Conservation (phyloP, 2,888 invertebrate species). For the Brenthis daphne region DNA sequence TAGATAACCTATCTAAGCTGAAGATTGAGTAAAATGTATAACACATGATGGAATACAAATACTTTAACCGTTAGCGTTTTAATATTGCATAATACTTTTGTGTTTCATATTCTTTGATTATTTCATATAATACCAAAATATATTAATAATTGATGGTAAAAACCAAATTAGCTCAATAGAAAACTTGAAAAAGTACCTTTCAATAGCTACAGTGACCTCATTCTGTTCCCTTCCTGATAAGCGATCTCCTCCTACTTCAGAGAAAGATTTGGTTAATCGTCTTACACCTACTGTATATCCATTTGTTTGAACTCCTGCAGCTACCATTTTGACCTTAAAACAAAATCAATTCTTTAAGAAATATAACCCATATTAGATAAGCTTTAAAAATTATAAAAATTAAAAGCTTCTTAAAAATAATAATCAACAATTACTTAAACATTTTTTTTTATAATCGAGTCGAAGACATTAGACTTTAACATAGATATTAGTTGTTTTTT, state of each 20-base stretch:
- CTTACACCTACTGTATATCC: conserved; percentile 84
- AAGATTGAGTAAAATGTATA: too few relatives aligned
- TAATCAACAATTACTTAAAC: too few relatives aligned
- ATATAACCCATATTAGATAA: background rate
- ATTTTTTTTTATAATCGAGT: too few relatives aligned
- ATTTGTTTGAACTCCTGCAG: conserved; percentile 95
- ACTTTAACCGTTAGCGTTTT: too few relatives aligned
- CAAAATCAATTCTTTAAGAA: background rate
- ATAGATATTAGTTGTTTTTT: too few relatives aligned
- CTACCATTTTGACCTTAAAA: conserved; percentile 90
- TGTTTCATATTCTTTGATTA: too few relatives aligned
- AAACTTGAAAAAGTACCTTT: conserved; percentile 54
- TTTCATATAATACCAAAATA: background rate
- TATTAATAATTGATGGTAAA: background rate
- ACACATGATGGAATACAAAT: too few relatives aligned
- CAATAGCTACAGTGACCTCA: conserved; percentile 61
- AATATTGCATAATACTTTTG: too few relatives aligned
- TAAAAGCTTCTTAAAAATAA: too few relatives aligned
- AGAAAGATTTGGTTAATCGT: conserved; percentile 91
- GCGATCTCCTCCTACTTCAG: conserved; percentile 84
- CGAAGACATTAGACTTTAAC: too few relatives aligned
- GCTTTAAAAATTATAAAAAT: too few relatives aligned
- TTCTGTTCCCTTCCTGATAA: conserved; percentile 61
- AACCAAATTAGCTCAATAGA: background rate
- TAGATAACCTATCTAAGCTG: background rate